Evolutionary conservation across 2,888 invertebrate species (phyloP).

Genomic region (Adelognathus sp.): DNA sequence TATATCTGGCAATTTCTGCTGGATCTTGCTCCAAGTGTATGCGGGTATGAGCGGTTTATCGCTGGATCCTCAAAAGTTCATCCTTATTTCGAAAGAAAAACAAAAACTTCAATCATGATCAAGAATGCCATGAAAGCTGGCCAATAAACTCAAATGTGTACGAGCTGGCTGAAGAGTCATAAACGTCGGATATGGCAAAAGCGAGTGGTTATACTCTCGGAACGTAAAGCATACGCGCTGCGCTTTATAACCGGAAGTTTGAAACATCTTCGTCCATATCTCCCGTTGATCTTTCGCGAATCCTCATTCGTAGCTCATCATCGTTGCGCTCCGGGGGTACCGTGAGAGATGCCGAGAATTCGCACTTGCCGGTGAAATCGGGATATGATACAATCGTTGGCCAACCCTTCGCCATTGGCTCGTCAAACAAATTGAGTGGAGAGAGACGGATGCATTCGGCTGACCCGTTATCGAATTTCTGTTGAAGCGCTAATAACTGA

Average conservation of each 20-base stretch:
- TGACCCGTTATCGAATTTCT: background rate
- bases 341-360: background rate
- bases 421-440: background rate
- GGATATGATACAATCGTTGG: background rate
- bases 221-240: conserved; percentile 16
- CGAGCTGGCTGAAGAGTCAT: conserved; percentile 2
- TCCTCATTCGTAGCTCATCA: background rate
- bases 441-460: background rate
- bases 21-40: background rate
- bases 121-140: background rate
- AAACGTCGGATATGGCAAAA: conserved; percentile 2
- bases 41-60: background rate
- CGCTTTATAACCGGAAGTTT: conserved; percentile 40
- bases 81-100: background rate
- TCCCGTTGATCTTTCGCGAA: conserved; percentile 1
- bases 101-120: background rate
- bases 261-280: conserved; percentile 37
- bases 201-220: conserved; percentile 1
- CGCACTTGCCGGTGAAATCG: background rate
- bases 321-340: background rate
- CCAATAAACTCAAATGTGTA: conserved; percentile 30
- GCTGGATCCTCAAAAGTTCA: background rate
- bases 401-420: background rate
- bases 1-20: no score
- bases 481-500: background rate